Evolutionary conservation across 1,140 invertebrate species (phyloP), one percentile per base, ranked within the genome.

Genomic region (Daktulosphaira vitifoliae): DNA sequence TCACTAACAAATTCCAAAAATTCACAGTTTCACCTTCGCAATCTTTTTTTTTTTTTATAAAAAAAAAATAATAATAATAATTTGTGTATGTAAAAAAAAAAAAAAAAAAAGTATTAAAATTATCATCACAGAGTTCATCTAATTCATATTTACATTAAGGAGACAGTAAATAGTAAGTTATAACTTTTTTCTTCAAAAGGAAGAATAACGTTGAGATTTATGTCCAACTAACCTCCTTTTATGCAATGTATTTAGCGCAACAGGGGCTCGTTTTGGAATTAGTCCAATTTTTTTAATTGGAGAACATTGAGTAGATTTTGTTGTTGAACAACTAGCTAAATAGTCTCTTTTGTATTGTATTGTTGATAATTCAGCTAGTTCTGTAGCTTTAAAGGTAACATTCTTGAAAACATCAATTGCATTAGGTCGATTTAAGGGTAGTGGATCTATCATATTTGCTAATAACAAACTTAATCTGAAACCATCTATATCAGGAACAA

Each of bases 51-150:
- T n/a, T 33, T 33, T 33, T 33, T 33, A 33, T 33, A 33, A 33
- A 33, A 33, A 33, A 33, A 33, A n/a, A n/a, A n/a, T n/a, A n/a
- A n/a, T n/a, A n/a, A 33, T 33, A 33, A 33, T 33, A 33, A 33
- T 33, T 33, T 33, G 29, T 33, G 11, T 33, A 33, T 33, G 11
- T 33, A 6, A 59, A 44, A 53, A 53, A 39, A 53, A 54, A 54
- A 54, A 38, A 39, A 23, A 37, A 37, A 44, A 44, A 7, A 44
- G 4, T n/a, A 11, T 23, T 59, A 59, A 25, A 59, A 46, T 44
- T 46, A 59, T 59, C 38, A 59, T 59, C 54, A 59, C 54, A 59
- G 54, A 56, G 53, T 56, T 56, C n/a, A 42, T n/a, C n/a, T n/a
- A 18, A 38, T 44, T 59, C 26, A n/a, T 20, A 59, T 26, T 44